Percentiles rank a stretch among this genome's conserved stretches.
Conservation (phyloP, 53 echinoderm and acorn worm genomes). For the Zoroaster sp. region DNA sequence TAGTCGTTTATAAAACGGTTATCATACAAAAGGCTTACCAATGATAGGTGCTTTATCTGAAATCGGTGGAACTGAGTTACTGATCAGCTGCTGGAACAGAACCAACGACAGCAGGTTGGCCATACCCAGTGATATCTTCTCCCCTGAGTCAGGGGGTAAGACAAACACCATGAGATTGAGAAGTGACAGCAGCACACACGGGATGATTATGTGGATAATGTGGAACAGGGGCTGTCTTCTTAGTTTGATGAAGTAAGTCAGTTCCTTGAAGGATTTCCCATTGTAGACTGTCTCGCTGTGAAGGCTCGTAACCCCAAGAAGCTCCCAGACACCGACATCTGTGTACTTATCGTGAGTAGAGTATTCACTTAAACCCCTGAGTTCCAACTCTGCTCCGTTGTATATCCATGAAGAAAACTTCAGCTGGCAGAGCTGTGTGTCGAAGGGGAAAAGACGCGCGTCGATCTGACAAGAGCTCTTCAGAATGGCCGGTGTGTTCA, state of each 20-base stretch:
- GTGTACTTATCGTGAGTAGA: not conserved
- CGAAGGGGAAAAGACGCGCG: slow-evolving; percentile 42
- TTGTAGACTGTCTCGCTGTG: not conserved
- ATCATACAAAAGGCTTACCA: too few relatives aligned
- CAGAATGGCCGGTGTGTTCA: slow-evolving; percentile 18
- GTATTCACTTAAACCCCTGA: not conserved
- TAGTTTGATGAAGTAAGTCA: slow-evolving; percentile 12
- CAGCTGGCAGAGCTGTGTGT: slow-evolving; percentile 5
- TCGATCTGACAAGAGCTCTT: slow-evolving; percentile 18
- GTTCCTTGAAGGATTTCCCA: not conserved
- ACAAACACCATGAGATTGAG: slow-evolving; percentile 47
- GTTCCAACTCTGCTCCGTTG: not conserved
- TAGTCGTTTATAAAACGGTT: too few relatives aligned
- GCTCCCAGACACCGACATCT: slow-evolving; percentile 23
- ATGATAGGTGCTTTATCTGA: too few relatives aligned
- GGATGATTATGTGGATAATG: slow-evolving; percentile 22
- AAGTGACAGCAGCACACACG: slow-evolving; percentile 42
- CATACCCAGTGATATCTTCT: too few relatives aligned
- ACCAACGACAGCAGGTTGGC: too few relatives aligned
- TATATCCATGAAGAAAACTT: slow-evolving; percentile 37
- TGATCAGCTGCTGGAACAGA: too few relatives aligned
- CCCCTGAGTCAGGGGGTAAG: slow-evolving; percentile 57
- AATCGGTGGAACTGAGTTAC: too few relatives aligned
- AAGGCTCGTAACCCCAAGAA: not conserved
- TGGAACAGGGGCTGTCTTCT: slow-evolving; percentile 15